Percentiles rank a stretch among this genome's conserved stretches.
Evolutionary conservation across 2,888 invertebrate species (phyloP).

Genomic region (Resseliella maxima): DNA sequence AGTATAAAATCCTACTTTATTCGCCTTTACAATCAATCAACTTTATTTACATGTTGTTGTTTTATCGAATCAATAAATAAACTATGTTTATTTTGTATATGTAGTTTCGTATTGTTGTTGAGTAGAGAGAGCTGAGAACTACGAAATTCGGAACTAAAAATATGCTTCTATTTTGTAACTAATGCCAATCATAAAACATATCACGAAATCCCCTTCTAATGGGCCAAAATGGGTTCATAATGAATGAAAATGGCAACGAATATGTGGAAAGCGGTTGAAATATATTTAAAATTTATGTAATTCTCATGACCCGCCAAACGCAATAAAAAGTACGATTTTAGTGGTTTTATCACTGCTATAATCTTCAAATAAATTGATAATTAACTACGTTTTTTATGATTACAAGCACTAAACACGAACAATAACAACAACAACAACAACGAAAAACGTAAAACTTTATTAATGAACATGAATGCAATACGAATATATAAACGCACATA

Average conservation of each 20-base stretch:
- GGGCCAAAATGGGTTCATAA: background rate
- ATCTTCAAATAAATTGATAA: constrained; percentile 53
- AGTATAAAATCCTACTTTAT: background rate
- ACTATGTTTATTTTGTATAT: constrained; percentile 35
- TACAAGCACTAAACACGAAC: constrained; percentile 24
- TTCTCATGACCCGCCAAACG: background rate
- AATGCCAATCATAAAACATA: constrained; percentile 30
- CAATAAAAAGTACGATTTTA: constrained; percentile 54
- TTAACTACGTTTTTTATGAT: constrained; percentile 38
- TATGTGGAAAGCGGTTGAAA: background rate
- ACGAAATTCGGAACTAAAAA: background rate
- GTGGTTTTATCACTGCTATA: constrained; percentile 20
- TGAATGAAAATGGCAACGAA: background rate
- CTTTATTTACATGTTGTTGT: constrained; percentile 37
- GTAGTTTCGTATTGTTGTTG: no score
- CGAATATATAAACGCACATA: background rate
- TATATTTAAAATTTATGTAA: constrained; percentile 6
- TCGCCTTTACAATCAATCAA: background rate
- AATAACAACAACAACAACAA: background rate
- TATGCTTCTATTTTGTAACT: background rate
- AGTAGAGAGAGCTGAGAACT: no score
- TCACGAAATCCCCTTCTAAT: constrained; percentile 2
- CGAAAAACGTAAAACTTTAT: constrained; percentile 1
- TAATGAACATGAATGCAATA: constrained; percentile 42
- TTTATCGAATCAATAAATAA: constrained; percentile 48